phyloP scores from a whole-genome alignment of 2,113 vertebrate species.

The Paratilapia polleni region DNA sequence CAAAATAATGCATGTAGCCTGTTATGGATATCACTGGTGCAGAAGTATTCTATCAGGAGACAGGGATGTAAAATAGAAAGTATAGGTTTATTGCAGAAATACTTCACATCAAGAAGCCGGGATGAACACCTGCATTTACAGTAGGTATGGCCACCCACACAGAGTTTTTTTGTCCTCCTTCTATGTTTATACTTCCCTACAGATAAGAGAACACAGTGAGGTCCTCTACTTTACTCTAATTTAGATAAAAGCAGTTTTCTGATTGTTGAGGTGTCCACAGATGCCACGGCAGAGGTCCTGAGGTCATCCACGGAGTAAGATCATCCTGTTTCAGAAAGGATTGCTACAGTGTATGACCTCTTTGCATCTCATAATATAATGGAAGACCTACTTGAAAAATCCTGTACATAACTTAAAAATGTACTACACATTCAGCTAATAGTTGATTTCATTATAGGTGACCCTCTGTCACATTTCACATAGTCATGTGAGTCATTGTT shows the following conservation, averaged over 20 bases:
- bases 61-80: not conserved
- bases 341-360: not conserved
- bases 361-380: too few species aligned
- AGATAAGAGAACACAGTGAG: not conserved
- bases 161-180: not conserved
- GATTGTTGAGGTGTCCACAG: not conserved
- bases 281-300: not conserved
- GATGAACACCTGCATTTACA: not conserved
- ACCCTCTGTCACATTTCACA: not conserved
- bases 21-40: not conserved
- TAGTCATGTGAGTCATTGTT: not conserved
- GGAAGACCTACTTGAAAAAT: not conserved
- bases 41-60: not conserved
- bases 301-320: not conserved
- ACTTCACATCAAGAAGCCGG: not conserved
- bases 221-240: not conserved
- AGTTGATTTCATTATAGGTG: too few species aligned
- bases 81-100: not conserved
- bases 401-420: not conserved
- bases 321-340: not conserved
- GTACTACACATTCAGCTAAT: too few species aligned
- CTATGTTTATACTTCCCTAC: accelerated
- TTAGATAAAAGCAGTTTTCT: not conserved
- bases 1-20: not conserved
- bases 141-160: not conserved